These are phyloP conservation scores for Aphidoletes aphidimyza DNA, from an alignment of 2,888 invertebrate species.

Conservation along the genomic window DNA sequence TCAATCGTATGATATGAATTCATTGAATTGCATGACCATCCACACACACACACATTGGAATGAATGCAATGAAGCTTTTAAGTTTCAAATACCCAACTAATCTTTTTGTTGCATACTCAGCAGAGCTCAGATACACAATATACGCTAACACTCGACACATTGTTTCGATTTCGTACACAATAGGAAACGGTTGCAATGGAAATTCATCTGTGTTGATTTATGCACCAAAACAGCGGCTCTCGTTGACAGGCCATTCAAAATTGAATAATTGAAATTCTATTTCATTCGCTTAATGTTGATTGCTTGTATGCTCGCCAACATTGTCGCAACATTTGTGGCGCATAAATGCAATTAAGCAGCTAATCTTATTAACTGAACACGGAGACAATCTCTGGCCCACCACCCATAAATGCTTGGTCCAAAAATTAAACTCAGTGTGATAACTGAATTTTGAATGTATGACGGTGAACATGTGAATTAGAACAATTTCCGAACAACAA, in stretches of 20 bases:
- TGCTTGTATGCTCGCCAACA: too few relatives aligned
- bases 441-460: background rate
- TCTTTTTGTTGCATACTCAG: slow-evolving; percentile 16
- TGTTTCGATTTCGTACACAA: background rate
- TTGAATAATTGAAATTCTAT: slow-evolving; percentile 24
- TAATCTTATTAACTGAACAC: slow-evolving; percentile 20
- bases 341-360: background rate
- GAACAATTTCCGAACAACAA: background rate
- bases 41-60: background rate
- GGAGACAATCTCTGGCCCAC: background rate
- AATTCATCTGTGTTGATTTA: background rate
- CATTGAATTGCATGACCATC: too few relatives aligned
- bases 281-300: background rate
- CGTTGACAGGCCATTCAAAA: slow-evolving; percentile 7
- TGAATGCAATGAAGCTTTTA: background rate
- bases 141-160: too few relatives aligned
- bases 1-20: slow-evolving; percentile 2
- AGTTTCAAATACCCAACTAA: background rate
- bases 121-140: background rate
- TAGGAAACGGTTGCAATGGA: background rate
- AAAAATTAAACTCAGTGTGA: background rate
- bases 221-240: background rate
- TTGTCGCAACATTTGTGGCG: too few relatives aligned
- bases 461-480: background rate
- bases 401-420: background rate